phyloP scores from a whole-genome alignment of 2,797 vertebrate species.

The Oceanodroma leucorhoa region DNA sequence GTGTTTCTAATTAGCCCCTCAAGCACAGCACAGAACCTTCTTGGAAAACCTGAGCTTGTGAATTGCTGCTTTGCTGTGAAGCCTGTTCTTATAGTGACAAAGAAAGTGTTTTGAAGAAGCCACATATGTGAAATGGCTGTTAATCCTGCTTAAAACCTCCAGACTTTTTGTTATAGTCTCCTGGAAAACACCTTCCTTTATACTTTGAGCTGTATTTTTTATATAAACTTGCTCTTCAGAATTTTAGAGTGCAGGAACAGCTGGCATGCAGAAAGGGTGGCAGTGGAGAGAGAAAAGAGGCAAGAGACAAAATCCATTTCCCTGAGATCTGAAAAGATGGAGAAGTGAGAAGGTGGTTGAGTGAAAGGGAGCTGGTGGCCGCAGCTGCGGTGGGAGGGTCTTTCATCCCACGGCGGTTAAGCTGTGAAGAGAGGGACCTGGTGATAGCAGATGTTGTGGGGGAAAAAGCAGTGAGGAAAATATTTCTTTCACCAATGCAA shows the following conservation, averaged over 20 bases:
- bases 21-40: not conserved
- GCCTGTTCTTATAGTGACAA: not conserved
- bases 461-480: not conserved
- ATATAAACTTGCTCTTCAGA: not conserved
- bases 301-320: not conserved
- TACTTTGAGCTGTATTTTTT: not conserved
- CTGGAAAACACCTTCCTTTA: not conserved
- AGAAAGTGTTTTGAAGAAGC: not conserved
- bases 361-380: not conserved
- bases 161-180: not conserved
- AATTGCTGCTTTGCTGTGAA: not conserved
- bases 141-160: not conserved
- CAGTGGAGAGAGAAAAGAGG: not conserved
- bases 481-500: not conserved
- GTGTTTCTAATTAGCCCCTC: constrained; percentile 17
- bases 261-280: not conserved
- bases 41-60: not conserved
- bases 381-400: not conserved
- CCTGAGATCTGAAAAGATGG: not conserved
- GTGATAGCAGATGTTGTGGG: not conserved
- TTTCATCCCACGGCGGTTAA: not conserved
- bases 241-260: not conserved
- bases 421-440: not conserved
- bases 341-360: not conserved
- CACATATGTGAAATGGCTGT: not conserved